These are phyloP conservation scores for Lasioglossum figueresi DNA, from an alignment of 2,888 invertebrate genomes.

Conservation along the genomic window DNA sequence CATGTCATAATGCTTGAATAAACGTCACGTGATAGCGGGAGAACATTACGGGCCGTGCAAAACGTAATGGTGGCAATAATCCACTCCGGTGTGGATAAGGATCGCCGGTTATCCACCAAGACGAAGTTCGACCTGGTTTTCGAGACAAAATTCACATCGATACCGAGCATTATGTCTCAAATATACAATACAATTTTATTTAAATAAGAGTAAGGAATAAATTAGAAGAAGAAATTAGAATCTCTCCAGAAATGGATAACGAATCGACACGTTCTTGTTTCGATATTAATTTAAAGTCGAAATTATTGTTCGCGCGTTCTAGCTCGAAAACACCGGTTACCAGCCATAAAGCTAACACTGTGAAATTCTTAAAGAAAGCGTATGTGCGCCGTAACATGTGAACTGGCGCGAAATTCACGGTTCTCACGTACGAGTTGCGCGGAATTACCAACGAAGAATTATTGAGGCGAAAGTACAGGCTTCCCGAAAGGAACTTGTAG, in stretches of 20 bases:
- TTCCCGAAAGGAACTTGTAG: neutral
- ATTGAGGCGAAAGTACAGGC: neutral
- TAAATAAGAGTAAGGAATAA: neutral
- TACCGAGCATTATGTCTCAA: neutral
- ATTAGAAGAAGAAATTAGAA: neutral
- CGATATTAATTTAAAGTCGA: neutral
- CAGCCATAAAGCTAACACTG: neutral
- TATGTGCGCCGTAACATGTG: neutral
- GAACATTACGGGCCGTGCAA: constrained; percentile 47
- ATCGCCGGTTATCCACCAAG: constrained; percentile 52
- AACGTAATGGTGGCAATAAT: constrained; percentile 63
- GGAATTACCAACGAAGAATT: constrained; percentile 19
- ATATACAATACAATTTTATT: neutral
- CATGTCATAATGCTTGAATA: constrained; percentile 67
- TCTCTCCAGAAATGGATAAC: neutral
- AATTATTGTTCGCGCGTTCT: neutral
- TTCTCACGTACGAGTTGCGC: neutral
- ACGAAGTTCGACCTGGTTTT: constrained; percentile 40
- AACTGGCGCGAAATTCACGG: constrained; percentile 11
- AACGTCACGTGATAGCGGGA: constrained; percentile 64
- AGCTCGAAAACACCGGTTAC: neutral
- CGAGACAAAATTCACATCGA: constrained; percentile 45
- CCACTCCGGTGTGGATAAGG: constrained; percentile 58
- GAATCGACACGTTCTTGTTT: neutral
- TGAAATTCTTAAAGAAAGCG: neutral